Conservation (phyloP, 2,113 vertebrate genomes). For the Notechis scutatus region DNA sequence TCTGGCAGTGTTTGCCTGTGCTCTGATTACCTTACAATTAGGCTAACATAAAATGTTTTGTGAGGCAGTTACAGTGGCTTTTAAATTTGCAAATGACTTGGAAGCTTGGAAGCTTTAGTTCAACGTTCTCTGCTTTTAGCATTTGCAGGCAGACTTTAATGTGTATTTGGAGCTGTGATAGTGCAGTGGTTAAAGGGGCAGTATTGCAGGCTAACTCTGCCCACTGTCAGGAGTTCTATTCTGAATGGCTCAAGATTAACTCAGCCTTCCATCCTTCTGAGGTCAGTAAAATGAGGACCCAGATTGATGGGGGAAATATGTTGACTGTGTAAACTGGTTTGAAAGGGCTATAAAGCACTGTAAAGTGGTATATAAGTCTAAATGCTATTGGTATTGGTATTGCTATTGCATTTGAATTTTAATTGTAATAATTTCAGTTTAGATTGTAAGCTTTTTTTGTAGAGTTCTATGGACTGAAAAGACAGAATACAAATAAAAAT, state of each 20-base stretch:
- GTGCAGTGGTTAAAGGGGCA: not conserved
- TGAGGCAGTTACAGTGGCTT: not conserved
- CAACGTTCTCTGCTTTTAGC: not conserved
- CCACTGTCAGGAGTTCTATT: not conserved
- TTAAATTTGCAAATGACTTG: not conserved
- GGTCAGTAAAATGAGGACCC: not conserved
- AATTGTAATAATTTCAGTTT: not conserved
- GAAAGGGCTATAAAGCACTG: not conserved
- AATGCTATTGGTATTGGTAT: not conserved
- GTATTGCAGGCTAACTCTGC: not conserved
- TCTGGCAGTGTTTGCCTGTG: not conserved
- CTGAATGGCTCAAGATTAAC: not conserved
- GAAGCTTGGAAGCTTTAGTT: not conserved
- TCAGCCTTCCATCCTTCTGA: not conserved
- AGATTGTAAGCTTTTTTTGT: not conserved
- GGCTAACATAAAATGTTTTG: not conserved
- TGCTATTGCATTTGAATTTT: not conserved
- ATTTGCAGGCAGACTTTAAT: not conserved
- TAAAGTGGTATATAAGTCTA: no score
- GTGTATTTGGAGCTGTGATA: not conserved
- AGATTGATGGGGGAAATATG: not conserved
- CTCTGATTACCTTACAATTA: not conserved
- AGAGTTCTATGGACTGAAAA: not conserved
- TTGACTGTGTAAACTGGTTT: not conserved
- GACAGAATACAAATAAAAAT: not conserved